A percentile compares a stretch with the other conserved stretches of the same genome.
Evolutionary conservation across 2,113 vertebrate species (phyloP).

Genomic region (Tragelaphus strepsiceros): DNA sequence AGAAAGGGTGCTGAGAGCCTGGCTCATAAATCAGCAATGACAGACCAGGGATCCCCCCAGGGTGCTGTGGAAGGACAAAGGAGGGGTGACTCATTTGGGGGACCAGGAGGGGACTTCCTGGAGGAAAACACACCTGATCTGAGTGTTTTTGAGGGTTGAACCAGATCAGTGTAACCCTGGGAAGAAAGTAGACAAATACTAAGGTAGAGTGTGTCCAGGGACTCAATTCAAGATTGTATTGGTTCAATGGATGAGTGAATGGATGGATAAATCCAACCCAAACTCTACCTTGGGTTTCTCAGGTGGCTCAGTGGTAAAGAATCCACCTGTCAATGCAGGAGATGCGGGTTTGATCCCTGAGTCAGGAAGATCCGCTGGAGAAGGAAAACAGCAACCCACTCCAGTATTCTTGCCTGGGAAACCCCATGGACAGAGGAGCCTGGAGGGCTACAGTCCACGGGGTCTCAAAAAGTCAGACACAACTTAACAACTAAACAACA

Average conservation of each 20-base stretch:
- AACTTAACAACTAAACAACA: not conserved
- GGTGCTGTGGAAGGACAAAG: not conserved
- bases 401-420: not conserved
- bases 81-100: not conserved
- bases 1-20: no score
- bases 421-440: not conserved
- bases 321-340: not conserved
- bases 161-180: not conserved
- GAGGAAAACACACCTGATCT: not conserved
- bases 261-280: not conserved
- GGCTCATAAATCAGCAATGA: accelerated
- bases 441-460: not conserved
- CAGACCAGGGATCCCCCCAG: not conserved
- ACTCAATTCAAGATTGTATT: not conserved
- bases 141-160: not conserved
- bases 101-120: not conserved
- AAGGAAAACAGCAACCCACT: not conserved
- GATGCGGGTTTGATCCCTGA: accelerated
- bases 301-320: not conserved
- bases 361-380: not conserved
- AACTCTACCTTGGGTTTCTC: not conserved
- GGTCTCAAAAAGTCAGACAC: not conserved
- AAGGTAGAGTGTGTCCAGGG: not conserved
- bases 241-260: not conserved
- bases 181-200: not conserved